Evolutionary conservation across 2,113 vertebrate genomes (phyloP).

Genomic region (Meriones unguiculatus): DNA sequence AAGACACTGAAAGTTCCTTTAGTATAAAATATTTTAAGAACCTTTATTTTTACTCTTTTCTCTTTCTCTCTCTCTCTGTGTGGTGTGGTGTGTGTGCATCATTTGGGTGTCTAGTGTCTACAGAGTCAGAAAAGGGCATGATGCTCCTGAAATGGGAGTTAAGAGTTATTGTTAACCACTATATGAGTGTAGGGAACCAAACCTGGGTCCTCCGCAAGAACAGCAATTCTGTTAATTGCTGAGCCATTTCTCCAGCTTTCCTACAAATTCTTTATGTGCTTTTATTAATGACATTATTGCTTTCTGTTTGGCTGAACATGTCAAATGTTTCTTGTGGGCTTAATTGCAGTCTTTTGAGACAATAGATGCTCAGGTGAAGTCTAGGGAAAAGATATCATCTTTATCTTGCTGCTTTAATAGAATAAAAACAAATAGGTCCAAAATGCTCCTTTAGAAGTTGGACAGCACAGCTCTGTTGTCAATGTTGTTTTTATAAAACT

Average conservation of each 20-base stretch:
- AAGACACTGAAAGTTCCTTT: conserved; percentile 3
- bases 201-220: not conserved
- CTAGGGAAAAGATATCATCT: not conserved
- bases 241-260: not conserved
- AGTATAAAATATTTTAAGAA: not conserved
- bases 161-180: not conserved
- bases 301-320: conserved; percentile 41
- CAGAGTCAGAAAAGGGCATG: not conserved
- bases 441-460: not conserved
- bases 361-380: not conserved
- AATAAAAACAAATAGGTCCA: not conserved
- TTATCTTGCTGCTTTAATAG: conserved; percentile 36
- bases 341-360: conserved; percentile 18
- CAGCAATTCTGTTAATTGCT: not conserved
- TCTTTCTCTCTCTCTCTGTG: too few species aligned
- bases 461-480: not conserved
- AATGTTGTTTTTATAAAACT: too few species aligned
- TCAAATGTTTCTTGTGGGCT: not conserved
- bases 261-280: conserved; percentile 42
- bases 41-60: not conserved
- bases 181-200: not conserved
- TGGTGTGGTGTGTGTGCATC: not conserved
- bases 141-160: not conserved
- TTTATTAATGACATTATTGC: conserved; percentile 56
- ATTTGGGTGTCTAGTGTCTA: not conserved